Conservation (phyloP, 2,888 invertebrate species). For the Orthosia cruda region DNA sequence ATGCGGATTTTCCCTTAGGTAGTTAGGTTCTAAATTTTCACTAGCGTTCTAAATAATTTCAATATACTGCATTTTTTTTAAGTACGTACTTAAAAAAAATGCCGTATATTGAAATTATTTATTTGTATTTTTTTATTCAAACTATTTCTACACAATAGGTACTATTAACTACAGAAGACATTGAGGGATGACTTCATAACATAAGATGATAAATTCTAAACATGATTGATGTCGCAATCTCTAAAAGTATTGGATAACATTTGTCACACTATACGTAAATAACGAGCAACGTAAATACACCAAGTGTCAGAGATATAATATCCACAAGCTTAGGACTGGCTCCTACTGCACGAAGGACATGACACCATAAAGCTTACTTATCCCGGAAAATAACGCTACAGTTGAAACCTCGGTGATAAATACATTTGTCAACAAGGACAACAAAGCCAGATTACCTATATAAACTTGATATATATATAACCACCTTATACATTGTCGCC, state of each 20-base stretch:
- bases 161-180: background rate
- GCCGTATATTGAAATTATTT: background rate
- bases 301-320: constrained; percentile 36
- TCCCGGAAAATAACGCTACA: constrained; percentile 54
- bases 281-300: constrained; percentile 32
- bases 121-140: background rate
- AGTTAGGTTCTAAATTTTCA: too few relatives aligned
- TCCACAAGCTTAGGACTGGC: constrained; percentile 53
- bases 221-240: constrained; percentile 33
- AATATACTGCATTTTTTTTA: too few relatives aligned
- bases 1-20: background rate
- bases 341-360: constrained; percentile 21
- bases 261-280: constrained; percentile 31
- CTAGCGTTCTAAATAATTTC: too few relatives aligned
- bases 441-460: constrained; percentile 67
- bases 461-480: constrained; percentile 63
- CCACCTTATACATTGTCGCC: constrained; percentile 59
- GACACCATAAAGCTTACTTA: constrained; percentile 62
- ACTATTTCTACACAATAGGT: background rate
- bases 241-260: constrained; percentile 7
- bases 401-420: constrained; percentile 65
- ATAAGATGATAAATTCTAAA: constrained; percentile 30
- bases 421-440: constrained; percentile 68
- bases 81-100: too few relatives aligned
- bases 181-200: constrained; percentile 31